Percentiles rank a stretch among this genome's conserved stretches.
These are phyloP conservation scores for Lasioglossum villosulum DNA, from an alignment of 2,888 invertebrate genomes.

Conservation along the genomic window DNA sequence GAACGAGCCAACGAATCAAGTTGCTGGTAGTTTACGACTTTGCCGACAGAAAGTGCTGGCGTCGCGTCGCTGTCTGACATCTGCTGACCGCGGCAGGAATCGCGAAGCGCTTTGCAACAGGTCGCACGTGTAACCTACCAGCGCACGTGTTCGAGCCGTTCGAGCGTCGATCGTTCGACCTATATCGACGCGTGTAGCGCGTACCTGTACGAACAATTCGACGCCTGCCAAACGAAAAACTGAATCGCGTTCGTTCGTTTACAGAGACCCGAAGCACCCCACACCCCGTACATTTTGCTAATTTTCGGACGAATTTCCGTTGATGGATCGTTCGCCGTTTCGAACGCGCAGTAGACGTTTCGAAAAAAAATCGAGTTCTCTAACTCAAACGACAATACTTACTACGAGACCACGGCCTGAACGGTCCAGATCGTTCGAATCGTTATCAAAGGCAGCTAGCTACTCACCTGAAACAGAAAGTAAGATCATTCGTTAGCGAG, in stretches of 20 bases:
- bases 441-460: too few relatives aligned
- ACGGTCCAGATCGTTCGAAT: not conserved
- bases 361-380: not conserved
- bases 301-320: not conserved
- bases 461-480: slow-evolving; percentile 64
- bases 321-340: not conserved
- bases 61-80: slow-evolving; percentile 63
- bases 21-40: slow-evolving; percentile 57
- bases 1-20: slow-evolving; percentile 16
- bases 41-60: slow-evolving; percentile 63
- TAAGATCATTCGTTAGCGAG: not conserved
- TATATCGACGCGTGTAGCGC: too few relatives aligned
- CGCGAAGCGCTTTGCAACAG: slow-evolving; percentile 54
- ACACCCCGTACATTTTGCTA: not conserved
- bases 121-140: slow-evolving; percentile 41
- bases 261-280: too few relatives aligned
- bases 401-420: not conserved
- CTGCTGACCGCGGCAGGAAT: slow-evolving; percentile 58
- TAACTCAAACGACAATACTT: not conserved
- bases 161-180: too few relatives aligned
- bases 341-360: too few relatives aligned
- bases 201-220: not conserved
- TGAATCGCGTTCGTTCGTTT: not conserved
- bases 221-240: not conserved
- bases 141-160: not conserved